Conservation (phyloP, 1,140 invertebrate genomes). For the Drosophila sturtevanti region DNA sequence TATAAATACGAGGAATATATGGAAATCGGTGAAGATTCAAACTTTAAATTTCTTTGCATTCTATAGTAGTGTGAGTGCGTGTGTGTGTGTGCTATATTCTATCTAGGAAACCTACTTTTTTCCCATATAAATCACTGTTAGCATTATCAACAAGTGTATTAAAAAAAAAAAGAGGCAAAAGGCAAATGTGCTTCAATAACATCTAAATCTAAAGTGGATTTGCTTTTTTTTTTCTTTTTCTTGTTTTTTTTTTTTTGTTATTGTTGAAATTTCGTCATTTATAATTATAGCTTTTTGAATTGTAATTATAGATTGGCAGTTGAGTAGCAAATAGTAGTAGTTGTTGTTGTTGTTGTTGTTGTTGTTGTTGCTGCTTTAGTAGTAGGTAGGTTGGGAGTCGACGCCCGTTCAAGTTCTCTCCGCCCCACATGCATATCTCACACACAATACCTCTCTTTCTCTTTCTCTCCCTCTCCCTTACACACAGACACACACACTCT, state of each 20-base stretch:
- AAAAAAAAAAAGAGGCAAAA: neutral
- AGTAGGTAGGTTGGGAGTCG: neutral
- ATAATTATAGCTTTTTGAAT: slow-evolving; percentile 70
- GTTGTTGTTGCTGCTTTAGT: neutral
- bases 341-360: neutral
- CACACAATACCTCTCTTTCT: neutral
- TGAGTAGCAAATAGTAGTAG: neutral
- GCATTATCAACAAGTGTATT: slow-evolving; percentile 30
- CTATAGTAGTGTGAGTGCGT: neutral
- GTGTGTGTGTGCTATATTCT: neutral
- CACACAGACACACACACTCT: neutral
- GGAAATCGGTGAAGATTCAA: too few species aligned
- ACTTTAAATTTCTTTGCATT: too few species aligned
- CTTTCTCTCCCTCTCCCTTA: neutral
- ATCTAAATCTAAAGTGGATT: slow-evolving; percentile 12
- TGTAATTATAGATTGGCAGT: slow-evolving; percentile 70
- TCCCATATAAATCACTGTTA: slow-evolving; percentile 8
- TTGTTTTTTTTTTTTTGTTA: neutral
- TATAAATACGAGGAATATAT: too few species aligned
- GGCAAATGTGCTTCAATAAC: neutral
- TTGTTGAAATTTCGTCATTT: slow-evolving; percentile 64
- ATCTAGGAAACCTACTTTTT: neutral
- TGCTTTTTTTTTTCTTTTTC: slow-evolving; percentile 10
- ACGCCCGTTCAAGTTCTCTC: slow-evolving; percentile 6
- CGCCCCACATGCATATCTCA: neutral